A percentile compares a stretch with the other conserved stretches of the same genome.
phyloP scores from a whole-genome alignment of 2,888 invertebrate genomes.

The Abscondita cerata region DNA sequence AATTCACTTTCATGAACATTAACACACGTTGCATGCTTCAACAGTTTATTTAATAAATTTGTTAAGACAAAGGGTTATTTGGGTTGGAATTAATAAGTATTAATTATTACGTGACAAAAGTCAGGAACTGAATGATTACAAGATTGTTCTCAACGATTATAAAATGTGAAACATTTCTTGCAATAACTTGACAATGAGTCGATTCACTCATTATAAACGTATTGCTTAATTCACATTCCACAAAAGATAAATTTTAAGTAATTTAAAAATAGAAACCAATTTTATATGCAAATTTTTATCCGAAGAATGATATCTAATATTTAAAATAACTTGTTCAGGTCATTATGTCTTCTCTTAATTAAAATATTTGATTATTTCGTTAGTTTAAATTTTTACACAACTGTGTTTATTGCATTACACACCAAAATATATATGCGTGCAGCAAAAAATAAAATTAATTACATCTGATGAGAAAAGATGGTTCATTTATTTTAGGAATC shows the following conservation, averaged over 20 bases:
- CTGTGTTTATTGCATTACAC: too few species aligned
- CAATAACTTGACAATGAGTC: too few species aligned
- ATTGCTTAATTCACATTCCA: background rate
- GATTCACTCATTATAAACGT: too few species aligned
- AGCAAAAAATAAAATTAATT: too few species aligned
- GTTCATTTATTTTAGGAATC: too few species aligned
- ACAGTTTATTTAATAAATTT: conserved; percentile 25
- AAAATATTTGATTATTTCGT: too few species aligned
- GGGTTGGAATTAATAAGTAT: conserved; percentile 21
- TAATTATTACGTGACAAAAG: conserved; percentile 22
- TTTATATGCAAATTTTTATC: background rate
- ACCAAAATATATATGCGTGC: too few species aligned
- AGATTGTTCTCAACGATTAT: conserved; percentile 13
- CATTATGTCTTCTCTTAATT: too few species aligned
- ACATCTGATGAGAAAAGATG: too few species aligned
- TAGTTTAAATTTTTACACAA: too few species aligned
- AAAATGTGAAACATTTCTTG: background rate
- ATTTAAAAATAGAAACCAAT: background rate
- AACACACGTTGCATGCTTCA: conserved; percentile 14
- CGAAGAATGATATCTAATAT: too few species aligned
- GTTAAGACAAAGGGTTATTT: conserved; percentile 18
- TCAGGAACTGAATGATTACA: conserved; percentile 18
- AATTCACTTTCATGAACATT: conserved; percentile 20
- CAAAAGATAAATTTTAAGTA: background rate
- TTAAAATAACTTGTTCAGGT: too few species aligned